A percentile compares a stretch with the other conserved stretches of the same genome.
phyloP scores from a whole-genome alignment of 2,888 invertebrate genomes.

The Aleiodes testaceus region DNA sequence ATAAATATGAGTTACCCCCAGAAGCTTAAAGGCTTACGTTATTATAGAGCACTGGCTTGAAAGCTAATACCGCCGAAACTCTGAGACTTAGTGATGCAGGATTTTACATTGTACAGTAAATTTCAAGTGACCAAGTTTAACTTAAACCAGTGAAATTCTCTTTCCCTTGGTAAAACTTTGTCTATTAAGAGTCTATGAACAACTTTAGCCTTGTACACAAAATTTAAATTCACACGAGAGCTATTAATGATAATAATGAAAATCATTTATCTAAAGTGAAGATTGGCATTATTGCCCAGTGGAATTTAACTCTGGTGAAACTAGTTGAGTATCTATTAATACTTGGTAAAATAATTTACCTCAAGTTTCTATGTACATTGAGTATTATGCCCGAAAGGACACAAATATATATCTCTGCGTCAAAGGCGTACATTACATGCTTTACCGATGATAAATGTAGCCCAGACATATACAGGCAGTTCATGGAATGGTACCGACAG shows the following conservation, averaged over 20 bases:
- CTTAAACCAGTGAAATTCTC: not conserved
- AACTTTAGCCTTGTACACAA: slow-evolving; percentile 4
- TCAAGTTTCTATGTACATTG: not conserved
- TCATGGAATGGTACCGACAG: slow-evolving; percentile 50
- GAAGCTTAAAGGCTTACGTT: slow-evolving; percentile 50
- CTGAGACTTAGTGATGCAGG: slow-evolving; percentile 34
- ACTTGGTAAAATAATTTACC: not conserved
- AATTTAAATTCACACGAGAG: not conserved
- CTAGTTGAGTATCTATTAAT: slow-evolving; percentile 12
- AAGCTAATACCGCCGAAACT: slow-evolving; percentile 54
- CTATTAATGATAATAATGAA: not conserved
- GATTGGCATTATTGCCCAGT: not conserved
- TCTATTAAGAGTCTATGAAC: slow-evolving; percentile 8
- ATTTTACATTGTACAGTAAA: slow-evolving; percentile 28
- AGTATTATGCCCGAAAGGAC: slow-evolving; percentile 34
- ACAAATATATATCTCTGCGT: slow-evolving; percentile 35
- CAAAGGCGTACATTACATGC: slow-evolving; percentile 40
- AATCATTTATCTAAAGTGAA: not conserved
- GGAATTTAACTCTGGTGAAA: not conserved
- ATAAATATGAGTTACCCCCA: slow-evolving; percentile 50
- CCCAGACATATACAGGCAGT: slow-evolving; percentile 49
- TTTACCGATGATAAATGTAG: slow-evolving; percentile 48
- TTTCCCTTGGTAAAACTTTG: not conserved
- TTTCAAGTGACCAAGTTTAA: slow-evolving; percentile 21
- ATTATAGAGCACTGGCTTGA: slow-evolving; percentile 56